Base-by-base conservation (phyloP, 1,140 invertebrate species). In the Heliconius himera region DNA sequence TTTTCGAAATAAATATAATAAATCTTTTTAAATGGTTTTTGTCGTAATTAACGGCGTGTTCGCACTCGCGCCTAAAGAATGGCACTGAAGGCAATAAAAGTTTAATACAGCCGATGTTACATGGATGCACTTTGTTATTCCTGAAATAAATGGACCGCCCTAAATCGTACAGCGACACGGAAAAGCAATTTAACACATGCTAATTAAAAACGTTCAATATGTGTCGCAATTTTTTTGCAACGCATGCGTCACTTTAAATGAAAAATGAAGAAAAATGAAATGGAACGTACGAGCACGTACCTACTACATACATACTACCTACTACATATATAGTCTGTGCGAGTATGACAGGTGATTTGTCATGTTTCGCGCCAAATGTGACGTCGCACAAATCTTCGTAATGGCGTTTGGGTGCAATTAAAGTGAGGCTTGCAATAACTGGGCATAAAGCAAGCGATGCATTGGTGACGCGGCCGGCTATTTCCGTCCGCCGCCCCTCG, bases 401-500 rank as follows among this genome's bases (percentile, higher is more conserved):
- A 93, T 89, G 88, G 90, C 88, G 89, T 84, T 83, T 86, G 80
- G 88, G 81, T 81, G 88, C 92, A 91, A 92, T 92, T 92, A 93
- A 90, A 90, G 82, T 81, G 79, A 84, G 85, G 89, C 87, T 85
- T 83, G 90, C 90, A 91, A 89, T 91, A 90, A 91, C 88, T 88
- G 88, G 85, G 85, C 88, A 90, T 91, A 88, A 91, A 92, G 85
- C 88, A 89, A 84, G 87, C 83, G 84, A 84, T 89, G 87, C 89
- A 88, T 85, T 85, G 91, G 88, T 91, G 91, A 92, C 90, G 89
- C 88, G 88, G 79, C 88, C 87, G 79, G 92, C 90, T 93, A 93
- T 93, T 92, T 91, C 87, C 79, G 92, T 91, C 85, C 85, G 75
- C 88, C 87, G 88, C 91, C 89, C 85, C 91, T 87, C 90, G 86